Conservation (phyloP, 2,113 vertebrate genomes). For the Pteropus alecto region DNA sequence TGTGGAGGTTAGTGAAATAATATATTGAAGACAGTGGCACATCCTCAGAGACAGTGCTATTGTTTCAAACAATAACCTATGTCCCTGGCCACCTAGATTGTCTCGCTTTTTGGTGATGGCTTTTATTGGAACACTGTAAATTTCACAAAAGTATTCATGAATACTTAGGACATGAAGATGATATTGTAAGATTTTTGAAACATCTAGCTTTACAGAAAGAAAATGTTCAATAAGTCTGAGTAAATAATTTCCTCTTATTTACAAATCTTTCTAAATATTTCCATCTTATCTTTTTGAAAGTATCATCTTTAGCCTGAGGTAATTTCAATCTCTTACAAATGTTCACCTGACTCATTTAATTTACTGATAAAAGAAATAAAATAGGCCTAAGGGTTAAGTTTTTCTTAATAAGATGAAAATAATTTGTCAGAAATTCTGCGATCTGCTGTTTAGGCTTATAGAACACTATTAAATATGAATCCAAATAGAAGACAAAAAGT, state of each 20-base stretch:
- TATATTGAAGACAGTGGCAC: neutral
- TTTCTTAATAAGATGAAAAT: neutral
- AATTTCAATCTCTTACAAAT: neutral
- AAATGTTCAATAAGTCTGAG: neutral
- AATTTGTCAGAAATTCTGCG: neutral
- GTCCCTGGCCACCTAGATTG: neutral
- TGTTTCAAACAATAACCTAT: neutral
- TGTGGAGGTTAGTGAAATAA: neutral
- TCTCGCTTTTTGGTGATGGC: neutral
- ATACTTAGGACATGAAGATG: neutral
- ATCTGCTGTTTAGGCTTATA: neutral
- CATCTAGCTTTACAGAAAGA: neutral
- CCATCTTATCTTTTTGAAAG: neutral
- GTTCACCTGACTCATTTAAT: neutral
- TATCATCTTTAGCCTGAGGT: neutral
- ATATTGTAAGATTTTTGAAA: neutral
- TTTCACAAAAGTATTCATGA: neutral
- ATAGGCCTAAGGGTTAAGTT: neutral
- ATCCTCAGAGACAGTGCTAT: neutral
- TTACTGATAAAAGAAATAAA: slow-evolving; percentile 27
- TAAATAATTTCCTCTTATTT: neutral
- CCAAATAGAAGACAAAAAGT: neutral
- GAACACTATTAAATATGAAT: neutral
- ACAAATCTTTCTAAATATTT: neutral
- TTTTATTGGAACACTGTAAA: neutral